Evolutionary conservation across 2,888 invertebrate species (phyloP).

Genomic region (Podabrus alpinus): DNA sequence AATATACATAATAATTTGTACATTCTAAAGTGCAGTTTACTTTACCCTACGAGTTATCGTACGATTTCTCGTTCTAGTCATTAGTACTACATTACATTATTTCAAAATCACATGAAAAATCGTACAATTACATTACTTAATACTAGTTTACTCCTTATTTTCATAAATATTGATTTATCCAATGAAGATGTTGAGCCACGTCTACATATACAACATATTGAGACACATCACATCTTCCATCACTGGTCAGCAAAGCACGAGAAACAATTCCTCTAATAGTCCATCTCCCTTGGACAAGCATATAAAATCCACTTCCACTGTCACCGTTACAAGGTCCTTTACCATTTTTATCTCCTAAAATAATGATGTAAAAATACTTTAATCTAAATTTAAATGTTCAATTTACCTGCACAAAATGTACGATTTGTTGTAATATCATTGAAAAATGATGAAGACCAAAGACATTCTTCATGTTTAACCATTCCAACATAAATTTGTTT

Average conservation of each 20-base stretch:
- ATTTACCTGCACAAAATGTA: conserved; percentile 66
- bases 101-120: too few relatives aligned
- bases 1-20: too few relatives aligned
- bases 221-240: conserved; percentile 61
- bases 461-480: conserved; percentile 61
- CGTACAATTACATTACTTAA: neutral
- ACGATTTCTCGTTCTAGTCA: too few relatives aligned
- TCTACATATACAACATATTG: conserved; percentile 50
- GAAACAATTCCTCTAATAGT: conserved; percentile 59
- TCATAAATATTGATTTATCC: too few relatives aligned
- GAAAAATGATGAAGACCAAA: conserved; percentile 56
- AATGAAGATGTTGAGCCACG: conserved; percentile 61
- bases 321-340: conserved; percentile 64
- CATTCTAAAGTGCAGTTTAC: too few relatives aligned
- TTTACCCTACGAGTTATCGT: too few relatives aligned
- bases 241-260: conserved; percentile 51
- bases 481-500: conserved; percentile 59
- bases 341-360: conserved; percentile 57
- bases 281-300: conserved; percentile 56
- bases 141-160: too few relatives aligned
- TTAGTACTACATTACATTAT: too few relatives aligned
- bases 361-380: neutral
- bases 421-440: conserved; percentile 52
- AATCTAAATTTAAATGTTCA: neutral
- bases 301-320: conserved; percentile 63